These are phyloP conservation scores for Amblyraja radiata DNA, from an alignment of 2,797 vertebrate species.

Conservation along the genomic window DNA sequence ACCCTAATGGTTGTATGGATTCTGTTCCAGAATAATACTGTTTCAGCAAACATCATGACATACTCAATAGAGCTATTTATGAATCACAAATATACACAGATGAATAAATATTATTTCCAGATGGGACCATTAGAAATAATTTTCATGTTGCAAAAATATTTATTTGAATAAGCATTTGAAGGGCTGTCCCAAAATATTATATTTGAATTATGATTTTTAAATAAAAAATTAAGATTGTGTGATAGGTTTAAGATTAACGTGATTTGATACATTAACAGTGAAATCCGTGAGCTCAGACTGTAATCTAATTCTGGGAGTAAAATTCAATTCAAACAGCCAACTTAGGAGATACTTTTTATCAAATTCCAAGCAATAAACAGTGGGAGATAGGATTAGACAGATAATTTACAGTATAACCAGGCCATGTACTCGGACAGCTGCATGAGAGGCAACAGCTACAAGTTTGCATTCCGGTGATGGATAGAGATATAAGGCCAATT, in stretches of 20 bases:
- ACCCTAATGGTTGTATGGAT: background rate
- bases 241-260: background rate
- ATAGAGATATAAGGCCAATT: constrained; percentile 30
- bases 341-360: background rate
- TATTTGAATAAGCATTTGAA: background rate
- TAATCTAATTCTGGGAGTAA: background rate
- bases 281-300: background rate
- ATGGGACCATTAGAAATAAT: background rate
- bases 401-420: background rate
- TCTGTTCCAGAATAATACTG: background rate
- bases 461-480: background rate
- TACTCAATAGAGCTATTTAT: background rate
- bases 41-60: background rate
- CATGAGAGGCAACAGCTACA: background rate
- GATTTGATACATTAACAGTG: background rate
- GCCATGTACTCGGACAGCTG: background rate
- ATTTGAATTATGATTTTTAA: background rate
- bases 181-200: background rate
- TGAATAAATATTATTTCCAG: background rate
- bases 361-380: background rate
- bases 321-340: background rate
- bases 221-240: background rate
- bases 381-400: background rate
- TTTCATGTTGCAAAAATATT: background rate
- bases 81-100: background rate